phyloP scores from a whole-genome alignment of 2,113 vertebrate genomes.

The Ornithorhynchus anatinus region DNA sequence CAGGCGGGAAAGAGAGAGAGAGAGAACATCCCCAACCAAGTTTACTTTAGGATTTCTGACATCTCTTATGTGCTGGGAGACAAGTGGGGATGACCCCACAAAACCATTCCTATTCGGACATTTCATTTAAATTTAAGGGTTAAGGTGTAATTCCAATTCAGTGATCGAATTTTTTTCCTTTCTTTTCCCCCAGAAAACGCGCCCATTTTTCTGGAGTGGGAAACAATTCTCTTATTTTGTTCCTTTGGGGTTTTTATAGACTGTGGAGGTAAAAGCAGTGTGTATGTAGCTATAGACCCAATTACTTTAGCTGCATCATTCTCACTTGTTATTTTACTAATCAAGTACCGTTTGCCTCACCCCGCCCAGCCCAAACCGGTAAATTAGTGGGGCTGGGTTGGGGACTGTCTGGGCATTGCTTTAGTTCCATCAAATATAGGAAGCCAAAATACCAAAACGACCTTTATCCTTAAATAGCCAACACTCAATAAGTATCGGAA shows the following conservation, averaged over 20 bases:
- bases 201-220: background rate
- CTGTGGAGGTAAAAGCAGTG: background rate
- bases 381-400: too few species aligned
- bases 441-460: background rate
- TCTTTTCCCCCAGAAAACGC: background rate
- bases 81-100: background rate
- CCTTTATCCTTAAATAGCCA: background rate
- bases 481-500: background rate
- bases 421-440: background rate
- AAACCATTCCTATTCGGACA: background rate
- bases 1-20: background rate
- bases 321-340: too few species aligned
- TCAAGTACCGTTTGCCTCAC: too few species aligned
- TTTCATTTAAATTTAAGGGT: background rate
- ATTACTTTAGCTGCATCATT: too few species aligned
- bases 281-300: too few species aligned
- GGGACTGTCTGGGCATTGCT: background rate
- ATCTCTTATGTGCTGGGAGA: background rate
- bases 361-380: too few species aligned
- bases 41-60: background rate
- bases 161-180: background rate
- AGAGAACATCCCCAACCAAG: too few species aligned
- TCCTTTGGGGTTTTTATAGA: too few species aligned
- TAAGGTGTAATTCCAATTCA: background rate
- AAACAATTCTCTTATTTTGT: background rate